phyloP scores from a whole-genome alignment of 1,140 invertebrate genomes.

The Cotesia vestalis region DNA sequence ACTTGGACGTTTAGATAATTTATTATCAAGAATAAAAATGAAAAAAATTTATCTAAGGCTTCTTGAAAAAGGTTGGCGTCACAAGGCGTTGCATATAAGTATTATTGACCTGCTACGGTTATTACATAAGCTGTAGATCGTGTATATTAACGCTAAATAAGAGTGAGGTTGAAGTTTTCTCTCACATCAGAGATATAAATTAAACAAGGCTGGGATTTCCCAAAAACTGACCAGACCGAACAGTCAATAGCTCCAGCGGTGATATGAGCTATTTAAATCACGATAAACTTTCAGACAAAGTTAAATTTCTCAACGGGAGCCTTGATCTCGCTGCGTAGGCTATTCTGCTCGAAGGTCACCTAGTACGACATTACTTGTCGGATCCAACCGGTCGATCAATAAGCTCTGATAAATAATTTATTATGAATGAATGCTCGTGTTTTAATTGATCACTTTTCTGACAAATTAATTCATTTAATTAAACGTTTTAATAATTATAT shows the following conservation, averaged over 20 bases:
- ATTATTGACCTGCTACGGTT: slow-evolving; percentile 52
- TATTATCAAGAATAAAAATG: neutral
- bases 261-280: too few species aligned
- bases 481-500: slow-evolving; percentile 4
- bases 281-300: too few species aligned
- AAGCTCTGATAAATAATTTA: slow-evolving; percentile 7
- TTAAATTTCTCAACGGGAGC: slow-evolving; percentile 12
- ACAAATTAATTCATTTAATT: neutral
- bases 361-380: slow-evolving; percentile 44
- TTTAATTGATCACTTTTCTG: too few species aligned
- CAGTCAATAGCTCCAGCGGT: too few species aligned
- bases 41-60: neutral
- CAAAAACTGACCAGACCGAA: too few species aligned
- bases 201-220: too few species aligned
- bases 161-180: neutral
- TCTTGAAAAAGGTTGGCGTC: neutral
- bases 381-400: slow-evolving; percentile 39
- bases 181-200: neutral
- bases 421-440: neutral
- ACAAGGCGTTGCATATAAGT: slow-evolving; percentile 38
- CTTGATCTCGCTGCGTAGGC: slow-evolving; percentile 12
- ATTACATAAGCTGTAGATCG: slow-evolving; percentile 54
- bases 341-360: slow-evolving; percentile 41
- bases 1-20: too few species aligned
- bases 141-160: neutral